Evolutionary conservation across 2,888 invertebrate species (phyloP), one percentile per base, ranked within the genome.

Genomic region (Sinodicranocentrus sp.): DNA sequence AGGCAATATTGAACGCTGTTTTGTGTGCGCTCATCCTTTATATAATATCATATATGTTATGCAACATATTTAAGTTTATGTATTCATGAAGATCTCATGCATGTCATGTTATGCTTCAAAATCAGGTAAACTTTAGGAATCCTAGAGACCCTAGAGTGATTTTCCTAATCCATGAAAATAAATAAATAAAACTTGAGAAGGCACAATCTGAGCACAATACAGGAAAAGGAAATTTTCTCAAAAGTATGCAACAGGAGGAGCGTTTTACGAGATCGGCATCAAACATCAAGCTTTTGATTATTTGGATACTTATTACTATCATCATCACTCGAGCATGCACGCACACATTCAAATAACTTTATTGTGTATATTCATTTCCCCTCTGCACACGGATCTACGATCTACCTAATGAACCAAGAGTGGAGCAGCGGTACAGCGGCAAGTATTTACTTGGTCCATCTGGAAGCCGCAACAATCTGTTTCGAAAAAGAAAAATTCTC

Each of bases 401-500:
- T 39, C 17, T 28, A 33, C 21, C 25, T 76, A 67, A 67, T 76
- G 67, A 76, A 57, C 39, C 65, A 75, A 17, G 13, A 54, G 17
- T 5, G 25, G 2, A 59, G 3, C 21, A 59, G 5, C 59, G 19
- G 5, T 52, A n/a, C 54, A 59, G n/a, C 52, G 52, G 26, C 28
- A 43, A 70, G 21, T 63, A 63, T 39, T 54, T 19, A 10, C 1
- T 26, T 26, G 39, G 67, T 73, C 68, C 82, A 82, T 82, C 82
- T 80, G 80, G 80, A 80, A 78, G 70, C 71, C 71, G 61, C 43
- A 21, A 26, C 67, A 73, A 82, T 67, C 82, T 80, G 68, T 73
- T 82, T 73, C 19, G 63, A 48, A 82, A 79, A 70, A 44, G 17
- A 44, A 19, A 52, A 78, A 78, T 71, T 71, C 43, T 71, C 2